Percentiles rank a stretch among this genome's conserved stretches.
Evolutionary conservation across 92 coral and sea anemone species (phyloP).

Genomic region (Epizoanthus illoricatus): DNA sequence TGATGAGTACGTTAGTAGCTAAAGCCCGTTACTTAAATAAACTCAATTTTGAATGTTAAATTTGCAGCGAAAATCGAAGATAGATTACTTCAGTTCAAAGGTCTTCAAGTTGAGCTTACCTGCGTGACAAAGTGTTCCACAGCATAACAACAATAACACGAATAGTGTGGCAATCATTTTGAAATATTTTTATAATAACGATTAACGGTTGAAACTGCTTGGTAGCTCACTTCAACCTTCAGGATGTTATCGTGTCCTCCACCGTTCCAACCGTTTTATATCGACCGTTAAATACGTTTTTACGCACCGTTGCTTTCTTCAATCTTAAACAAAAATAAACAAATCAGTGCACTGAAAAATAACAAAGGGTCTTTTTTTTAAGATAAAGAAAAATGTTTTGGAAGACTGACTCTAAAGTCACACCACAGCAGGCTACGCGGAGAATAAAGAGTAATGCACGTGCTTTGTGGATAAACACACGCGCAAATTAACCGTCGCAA

Average conservation of each 20-base stretch:
- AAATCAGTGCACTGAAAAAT: not conserved
- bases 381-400: not conserved
- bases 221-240: not conserved
- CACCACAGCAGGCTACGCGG: not conserved
- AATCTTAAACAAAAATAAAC: not conserved
- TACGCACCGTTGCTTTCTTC: slow-evolving; percentile 8
- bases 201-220: not conserved
- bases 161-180: not conserved
- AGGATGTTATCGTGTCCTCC: not conserved
- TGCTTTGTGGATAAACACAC: no score
- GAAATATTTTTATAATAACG: not conserved
- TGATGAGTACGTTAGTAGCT: not conserved
- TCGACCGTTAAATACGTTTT: slow-evolving; percentile 1
- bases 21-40: not conserved
- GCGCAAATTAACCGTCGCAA: no score
- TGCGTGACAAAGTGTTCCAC: not conserved
- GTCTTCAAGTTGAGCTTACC: not conserved
- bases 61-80: not conserved
- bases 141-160: not conserved
- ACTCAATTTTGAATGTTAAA: not conserved
- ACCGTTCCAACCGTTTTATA: slow-evolving; percentile 6
- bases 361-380: not conserved
- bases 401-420: slow-evolving; percentile 8
- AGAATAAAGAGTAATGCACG: no score
- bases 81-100: not conserved